Evolutionary conservation across 2,888 invertebrate species (phyloP), one percentile per base, ranked within the genome.

Genomic region (Isoperla grammatica): DNA sequence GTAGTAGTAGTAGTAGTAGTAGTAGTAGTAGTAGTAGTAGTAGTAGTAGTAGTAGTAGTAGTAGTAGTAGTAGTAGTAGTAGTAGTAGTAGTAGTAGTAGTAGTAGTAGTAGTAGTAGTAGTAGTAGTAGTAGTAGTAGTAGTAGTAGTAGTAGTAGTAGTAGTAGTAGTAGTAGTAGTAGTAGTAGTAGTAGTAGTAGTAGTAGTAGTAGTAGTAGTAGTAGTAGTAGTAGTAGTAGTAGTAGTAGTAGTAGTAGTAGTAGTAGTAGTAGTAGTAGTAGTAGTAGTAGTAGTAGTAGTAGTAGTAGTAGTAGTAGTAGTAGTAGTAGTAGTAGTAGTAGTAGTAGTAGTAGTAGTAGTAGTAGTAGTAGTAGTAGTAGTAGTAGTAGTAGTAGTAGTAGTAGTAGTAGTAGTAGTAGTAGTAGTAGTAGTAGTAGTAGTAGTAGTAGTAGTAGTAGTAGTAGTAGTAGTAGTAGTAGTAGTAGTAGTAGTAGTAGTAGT

Each of bases 321-420:
- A 17, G 17, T 48, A 13, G 19, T 48, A 17, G 19, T 48, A 1
- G 48, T 48, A 17, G 19, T 48, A 17, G 17, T 48, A 17, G 19
- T 48, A 57, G 29, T 57, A 58, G 19, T 13, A 43, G n/a, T 42
- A 13, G 37, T 11, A 13, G 58, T 57, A 57, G 54, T 56, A 57
- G 54, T 15, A 57, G 54, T 9, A 3, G 54, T 39, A 22, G 55
- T 59, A 56, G 42, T 56, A 40, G 59, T 59, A 40, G 55, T 59
- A 40, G 42, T 57, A 55, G 55, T 59, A 42, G 22, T 57, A 59
- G 59, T 57, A 56, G 59, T 39, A 56, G 42, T 57, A 42, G 55
- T 15, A 37, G 53, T 29, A 35, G 53, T 57, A 35, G 58, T 35
- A 35, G 58, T 58, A 35, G 53, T 35, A 9, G 17, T 9, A 17